Conservation (phyloP, 2,797 vertebrate species). For the Simalia tracyae region DNA sequence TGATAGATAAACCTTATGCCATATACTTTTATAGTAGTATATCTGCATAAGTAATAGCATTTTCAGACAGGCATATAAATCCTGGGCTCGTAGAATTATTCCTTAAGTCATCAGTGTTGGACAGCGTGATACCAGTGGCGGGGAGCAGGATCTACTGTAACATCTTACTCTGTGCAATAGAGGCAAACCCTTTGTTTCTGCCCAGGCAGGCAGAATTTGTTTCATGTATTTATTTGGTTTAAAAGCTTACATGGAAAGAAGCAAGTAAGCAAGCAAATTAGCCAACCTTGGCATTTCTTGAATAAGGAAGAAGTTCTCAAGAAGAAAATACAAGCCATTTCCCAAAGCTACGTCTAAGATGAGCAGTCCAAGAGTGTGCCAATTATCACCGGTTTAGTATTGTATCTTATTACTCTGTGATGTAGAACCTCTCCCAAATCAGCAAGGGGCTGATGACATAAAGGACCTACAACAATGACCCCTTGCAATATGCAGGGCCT, state of each 20-base stretch:
- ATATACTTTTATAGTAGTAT: neutral
- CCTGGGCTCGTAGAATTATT: neutral
- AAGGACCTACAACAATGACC: neutral
- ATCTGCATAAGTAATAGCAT: neutral
- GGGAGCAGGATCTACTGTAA: neutral
- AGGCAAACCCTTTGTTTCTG: neutral
- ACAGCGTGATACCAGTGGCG: neutral
- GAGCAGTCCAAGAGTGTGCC: neutral
- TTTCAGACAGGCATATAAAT: neutral
- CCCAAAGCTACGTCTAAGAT: neutral
- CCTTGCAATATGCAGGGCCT: neutral
- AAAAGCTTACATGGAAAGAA: neutral
- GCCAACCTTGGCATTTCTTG: neutral
- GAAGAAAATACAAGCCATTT: neutral
- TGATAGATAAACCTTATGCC: neutral
- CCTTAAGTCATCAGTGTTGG: neutral
- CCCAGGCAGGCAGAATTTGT: neutral
- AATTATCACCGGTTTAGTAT: neutral
- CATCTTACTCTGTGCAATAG: neutral
- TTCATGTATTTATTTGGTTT: neutral
- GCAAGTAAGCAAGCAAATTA: neutral
- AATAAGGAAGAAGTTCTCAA: no score
- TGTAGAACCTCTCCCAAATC: neutral
- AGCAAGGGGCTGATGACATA: neutral
- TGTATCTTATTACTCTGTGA: neutral